phyloP scores from a whole-genome alignment of 1,140 invertebrate genomes.

The Eurytemora carolleeae region DNA sequence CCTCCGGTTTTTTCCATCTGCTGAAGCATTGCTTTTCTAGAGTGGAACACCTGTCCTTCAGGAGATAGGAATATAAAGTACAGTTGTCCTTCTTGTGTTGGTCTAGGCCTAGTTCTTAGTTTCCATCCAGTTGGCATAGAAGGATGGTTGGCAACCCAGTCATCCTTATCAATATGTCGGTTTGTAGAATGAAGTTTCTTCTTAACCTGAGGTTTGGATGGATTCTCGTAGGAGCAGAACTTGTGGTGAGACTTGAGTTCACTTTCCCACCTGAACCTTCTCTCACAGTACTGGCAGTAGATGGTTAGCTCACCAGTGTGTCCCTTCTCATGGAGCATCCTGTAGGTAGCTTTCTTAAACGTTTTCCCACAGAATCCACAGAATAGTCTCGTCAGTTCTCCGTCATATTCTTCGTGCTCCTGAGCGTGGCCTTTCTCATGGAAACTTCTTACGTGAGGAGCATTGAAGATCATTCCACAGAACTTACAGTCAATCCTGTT shows the following conservation, averaged over 20 bases:
- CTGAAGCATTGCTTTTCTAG: background rate
- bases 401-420: background rate
- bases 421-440: background rate
- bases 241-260: background rate
- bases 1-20: background rate
- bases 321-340: background rate
- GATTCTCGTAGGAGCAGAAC: background rate
- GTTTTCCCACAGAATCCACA: background rate
- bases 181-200: no score
- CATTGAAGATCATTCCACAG: background rate
- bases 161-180: background rate
- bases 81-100: background rate
- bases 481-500: background rate
- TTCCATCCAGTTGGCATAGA: background rate
- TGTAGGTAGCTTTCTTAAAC: background rate
- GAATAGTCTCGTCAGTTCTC: background rate
- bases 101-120: background rate
- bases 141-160: background rate
- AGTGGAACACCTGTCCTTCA: background rate
- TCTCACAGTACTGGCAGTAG: background rate
- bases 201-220: background rate
- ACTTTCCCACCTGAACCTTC: background rate
- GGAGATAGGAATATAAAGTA: background rate
- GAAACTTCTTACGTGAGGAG: background rate
- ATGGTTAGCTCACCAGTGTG: background rate